Evolutionary conservation across 2,888 invertebrate species (phyloP).

Genomic region (Epinotia demarniana): DNA sequence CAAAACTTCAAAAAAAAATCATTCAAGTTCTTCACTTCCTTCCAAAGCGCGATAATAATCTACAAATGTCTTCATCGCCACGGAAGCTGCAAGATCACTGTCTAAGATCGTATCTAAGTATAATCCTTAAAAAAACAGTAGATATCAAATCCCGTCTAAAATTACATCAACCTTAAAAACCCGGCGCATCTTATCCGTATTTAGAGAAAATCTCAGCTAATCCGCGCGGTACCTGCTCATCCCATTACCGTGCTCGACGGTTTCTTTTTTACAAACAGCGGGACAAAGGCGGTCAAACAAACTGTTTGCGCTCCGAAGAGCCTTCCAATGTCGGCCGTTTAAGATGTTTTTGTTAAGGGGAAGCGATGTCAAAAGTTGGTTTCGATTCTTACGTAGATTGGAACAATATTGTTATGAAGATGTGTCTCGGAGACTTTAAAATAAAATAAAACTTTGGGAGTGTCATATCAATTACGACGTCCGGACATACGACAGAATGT

Average conservation of each 20-base stretch:
- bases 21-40: constrained; percentile 20
- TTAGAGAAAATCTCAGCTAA: constrained; percentile 18
- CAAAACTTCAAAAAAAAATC: neutral
- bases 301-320: constrained; percentile 69
- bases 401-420: no score
- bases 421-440: no score
- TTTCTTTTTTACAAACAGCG: constrained; percentile 51
- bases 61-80: constrained; percentile 7
- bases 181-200: constrained; percentile 1
- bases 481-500: no score
- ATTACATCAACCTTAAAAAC: constrained; percentile 13
- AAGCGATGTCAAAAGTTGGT: constrained; percentile 11
- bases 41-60: constrained; percentile 14
- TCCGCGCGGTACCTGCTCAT: constrained; percentile 51
- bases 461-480: no score
- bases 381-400: no score
- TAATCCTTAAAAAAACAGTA: neutral
- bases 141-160: constrained; percentile 16
- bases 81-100: constrained; percentile 25
- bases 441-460: no score
- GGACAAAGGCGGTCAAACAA: constrained; percentile 67
- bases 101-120: constrained; percentile 14
- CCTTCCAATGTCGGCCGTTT: constrained; percentile 65
- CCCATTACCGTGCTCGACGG: constrained; percentile 71
- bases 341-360: constrained; percentile 56